Evolutionary conservation across 1,140 invertebrate genomes (phyloP).

Genomic region (Platyscapa corneri): DNA sequence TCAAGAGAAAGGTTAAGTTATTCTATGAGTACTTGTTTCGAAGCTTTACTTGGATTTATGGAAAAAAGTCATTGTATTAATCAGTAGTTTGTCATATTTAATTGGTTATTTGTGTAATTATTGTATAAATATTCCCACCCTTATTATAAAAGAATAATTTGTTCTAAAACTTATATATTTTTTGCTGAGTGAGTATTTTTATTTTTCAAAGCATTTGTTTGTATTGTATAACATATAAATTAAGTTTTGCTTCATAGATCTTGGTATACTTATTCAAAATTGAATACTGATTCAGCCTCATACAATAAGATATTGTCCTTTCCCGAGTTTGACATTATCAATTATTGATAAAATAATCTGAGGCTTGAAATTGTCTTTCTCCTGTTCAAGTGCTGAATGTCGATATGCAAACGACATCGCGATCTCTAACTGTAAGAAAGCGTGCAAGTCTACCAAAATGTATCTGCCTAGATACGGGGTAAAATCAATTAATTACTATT

Average conservation of each 20-base stretch:
- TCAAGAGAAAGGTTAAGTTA: no score
- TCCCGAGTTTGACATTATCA: conserved; percentile 6
- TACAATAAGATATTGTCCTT: not conserved
- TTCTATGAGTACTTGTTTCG: no score
- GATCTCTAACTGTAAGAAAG: not conserved
- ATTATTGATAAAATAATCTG: conserved; percentile 35
- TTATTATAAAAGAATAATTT: no score
- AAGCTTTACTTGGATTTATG: no score
- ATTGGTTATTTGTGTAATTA: no score
- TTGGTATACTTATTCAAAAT: not conserved
- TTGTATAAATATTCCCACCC: no score
- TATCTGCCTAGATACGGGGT: not conserved
- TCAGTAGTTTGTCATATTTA: no score
- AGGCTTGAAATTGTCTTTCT: not conserved
- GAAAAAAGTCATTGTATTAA: no score
- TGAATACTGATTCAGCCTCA: not conserved
- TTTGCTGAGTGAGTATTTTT: not conserved
- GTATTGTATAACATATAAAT: not conserved
- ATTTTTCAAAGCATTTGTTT: no score
- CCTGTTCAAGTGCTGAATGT: not conserved
- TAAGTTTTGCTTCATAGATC: not conserved
- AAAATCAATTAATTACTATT: conserved; percentile 29
- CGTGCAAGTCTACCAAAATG: not conserved
- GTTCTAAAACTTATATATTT: no score
- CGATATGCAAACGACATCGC: not conserved